Evolutionary conservation across 2,113 vertebrate species (phyloP).

Genomic region (Romanogobio albipinnatus): DNA sequence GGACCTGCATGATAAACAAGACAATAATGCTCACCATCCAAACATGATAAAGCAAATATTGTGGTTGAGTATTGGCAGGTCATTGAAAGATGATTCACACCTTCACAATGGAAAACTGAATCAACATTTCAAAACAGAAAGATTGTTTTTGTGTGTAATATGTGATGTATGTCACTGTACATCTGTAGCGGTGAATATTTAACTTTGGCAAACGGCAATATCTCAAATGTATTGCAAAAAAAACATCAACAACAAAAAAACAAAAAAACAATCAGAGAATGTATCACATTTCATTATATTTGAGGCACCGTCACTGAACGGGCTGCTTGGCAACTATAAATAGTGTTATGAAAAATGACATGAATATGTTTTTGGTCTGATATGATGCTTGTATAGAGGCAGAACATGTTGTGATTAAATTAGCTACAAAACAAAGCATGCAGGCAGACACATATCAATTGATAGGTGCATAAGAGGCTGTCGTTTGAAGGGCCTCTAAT

Average conservation of each 20-base stretch:
- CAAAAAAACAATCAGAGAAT: neutral
- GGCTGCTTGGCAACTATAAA: neutral
- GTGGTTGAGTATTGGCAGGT: neutral
- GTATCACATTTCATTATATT: neutral
- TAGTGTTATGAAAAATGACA: neutral
- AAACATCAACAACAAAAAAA: too few species aligned
- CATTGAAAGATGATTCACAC: neutral
- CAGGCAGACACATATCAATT: neutral
- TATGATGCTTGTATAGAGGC: neutral
- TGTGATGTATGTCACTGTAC: neutral
- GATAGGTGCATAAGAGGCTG: slow-evolving; percentile 64
- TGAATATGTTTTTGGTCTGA: neutral
- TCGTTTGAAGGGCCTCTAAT: slow-evolving; percentile 74
- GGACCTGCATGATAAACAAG: neutral
- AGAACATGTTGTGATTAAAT: slow-evolving; percentile 1
- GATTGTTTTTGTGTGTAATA: neutral
- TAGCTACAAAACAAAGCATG: neutral
- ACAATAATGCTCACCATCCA: neutral
- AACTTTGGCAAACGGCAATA: neutral
- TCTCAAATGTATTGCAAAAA: neutral
- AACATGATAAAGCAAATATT: neutral
- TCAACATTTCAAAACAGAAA: neutral
- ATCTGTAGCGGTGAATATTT: neutral
- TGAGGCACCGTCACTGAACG: neutral
- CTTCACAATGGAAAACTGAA: neutral